Evolutionary conservation across 1,140 invertebrate species (phyloP), one percentile per base, ranked within the genome.

Genomic region (Sminthurinus signatus): DNA sequence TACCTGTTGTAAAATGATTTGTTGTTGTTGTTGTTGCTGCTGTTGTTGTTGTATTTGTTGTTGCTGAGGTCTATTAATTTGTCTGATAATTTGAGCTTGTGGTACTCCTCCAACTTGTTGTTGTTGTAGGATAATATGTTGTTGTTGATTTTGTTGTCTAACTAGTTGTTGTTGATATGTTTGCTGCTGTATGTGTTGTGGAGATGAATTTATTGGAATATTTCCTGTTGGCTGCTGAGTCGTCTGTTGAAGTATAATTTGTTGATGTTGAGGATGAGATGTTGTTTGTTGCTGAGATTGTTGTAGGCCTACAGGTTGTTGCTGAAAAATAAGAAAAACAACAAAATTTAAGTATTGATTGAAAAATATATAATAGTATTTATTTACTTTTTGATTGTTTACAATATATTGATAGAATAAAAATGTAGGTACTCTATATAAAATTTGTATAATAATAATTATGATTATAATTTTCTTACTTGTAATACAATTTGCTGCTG

Each of bases 401-500:
- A n/a, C n/a, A n/a, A n/a, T n/a, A n/a, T n/a, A n/a, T n/a, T n/a
- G n/a, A n/a, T n/a, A n/a, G n/a, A n/a, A n/a, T n/a, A n/a, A n/a
- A n/a, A n/a, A n/a, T n/a, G n/a, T n/a, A n/a, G n/a, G n/a, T n/a
- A n/a, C n/a, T n/a, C n/a, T n/a, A n/a, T n/a, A n/a, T n/a, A n/a
- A n/a, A n/a, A n/a, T n/a, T n/a, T n/a, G n/a, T n/a, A n/a, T n/a
- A n/a, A n/a, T n/a, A n/a, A n/a, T n/a, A n/a, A n/a, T 10, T 42
- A 4, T 39, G 31, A 15, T n/a, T n/a, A n/a, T n/a, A n/a, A n/a
- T n/a, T n/a, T n/a, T n/a, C n/a, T n/a, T 5, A 36, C 32, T 36
- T 64, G 62, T 21, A 27, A 19, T 25, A 55, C 52, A 32, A 50
- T 55, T 23, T 65, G 64, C 19, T 23, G 12, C 50, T 39, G 64